Evolutionary conservation across 1,140 invertebrate species (phyloP).

Genomic region (Arctopsyche grandis): DNA sequence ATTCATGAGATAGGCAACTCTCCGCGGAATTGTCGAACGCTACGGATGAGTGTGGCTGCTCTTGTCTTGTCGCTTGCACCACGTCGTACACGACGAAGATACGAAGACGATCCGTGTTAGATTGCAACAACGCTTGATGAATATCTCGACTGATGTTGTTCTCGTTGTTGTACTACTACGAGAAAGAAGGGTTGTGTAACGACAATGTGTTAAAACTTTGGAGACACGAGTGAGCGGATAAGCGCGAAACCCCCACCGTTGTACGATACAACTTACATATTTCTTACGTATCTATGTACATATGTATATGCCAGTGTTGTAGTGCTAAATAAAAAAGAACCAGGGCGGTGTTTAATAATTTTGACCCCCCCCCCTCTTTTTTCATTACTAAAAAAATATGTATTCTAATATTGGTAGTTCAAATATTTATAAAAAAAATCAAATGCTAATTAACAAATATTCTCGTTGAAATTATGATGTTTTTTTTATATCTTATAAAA

Average conservation of each 20-base stretch:
- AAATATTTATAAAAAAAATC: too few species aligned
- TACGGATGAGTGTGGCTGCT: neutral
- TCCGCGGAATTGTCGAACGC: neutral
- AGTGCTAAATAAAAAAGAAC: too few species aligned
- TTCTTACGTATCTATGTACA: too few species aligned
- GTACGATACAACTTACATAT: too few species aligned
- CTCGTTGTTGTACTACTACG: neutral
- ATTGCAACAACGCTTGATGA: slow-evolving; percentile 1
- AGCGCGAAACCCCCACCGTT: neutral
- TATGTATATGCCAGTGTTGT: too few species aligned
- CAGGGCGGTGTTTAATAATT: too few species aligned
- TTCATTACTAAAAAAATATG: too few species aligned
- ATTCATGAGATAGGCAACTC: slow-evolving; percentile 11
- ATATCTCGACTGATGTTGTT: neutral
- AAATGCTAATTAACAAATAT: too few species aligned
- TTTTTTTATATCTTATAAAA: too few species aligned
- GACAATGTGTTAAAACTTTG: neutral
- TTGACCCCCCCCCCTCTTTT: too few species aligned
- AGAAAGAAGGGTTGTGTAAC: neutral
- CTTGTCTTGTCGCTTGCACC: neutral
- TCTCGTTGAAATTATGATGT: too few species aligned
- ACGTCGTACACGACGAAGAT: neutral
- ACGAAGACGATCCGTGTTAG: neutral
- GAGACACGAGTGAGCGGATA: neutral
- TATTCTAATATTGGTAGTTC: too few species aligned